phyloP scores from a whole-genome alignment of 2,888 invertebrate genomes.

The Andrena fulva region DNA sequence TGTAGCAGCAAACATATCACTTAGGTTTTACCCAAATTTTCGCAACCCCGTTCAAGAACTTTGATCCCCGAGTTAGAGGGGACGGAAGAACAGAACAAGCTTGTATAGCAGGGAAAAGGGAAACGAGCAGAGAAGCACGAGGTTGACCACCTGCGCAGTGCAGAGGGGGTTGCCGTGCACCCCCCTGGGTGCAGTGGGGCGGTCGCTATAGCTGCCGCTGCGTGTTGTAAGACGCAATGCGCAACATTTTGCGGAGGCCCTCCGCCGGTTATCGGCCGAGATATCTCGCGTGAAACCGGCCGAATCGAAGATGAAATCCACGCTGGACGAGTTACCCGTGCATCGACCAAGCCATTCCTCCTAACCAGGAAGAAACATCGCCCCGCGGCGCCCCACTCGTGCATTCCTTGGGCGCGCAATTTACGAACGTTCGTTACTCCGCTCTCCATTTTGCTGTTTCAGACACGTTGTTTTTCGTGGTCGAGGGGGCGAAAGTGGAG shows the following conservation, averaged over 20 bases:
- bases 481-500: no score
- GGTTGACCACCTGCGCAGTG: constrained; percentile 78
- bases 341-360: not conserved
- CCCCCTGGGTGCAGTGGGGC: constrained; percentile 30
- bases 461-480: no score
- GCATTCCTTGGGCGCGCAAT: not conserved
- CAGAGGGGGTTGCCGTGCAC: constrained; percentile 59
- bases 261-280: constrained; percentile 52
- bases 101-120: not conserved
- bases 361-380: constrained; percentile 14
- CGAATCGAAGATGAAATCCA: constrained; percentile 55
- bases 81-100: not conserved
- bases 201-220: constrained; percentile 64
- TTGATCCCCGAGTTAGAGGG: not conserved
- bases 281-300: constrained; percentile 56
- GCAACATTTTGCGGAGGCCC: constrained; percentile 81
- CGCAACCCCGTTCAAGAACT: not conserved
- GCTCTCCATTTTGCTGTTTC: not conserved
- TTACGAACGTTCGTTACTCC: not conserved
- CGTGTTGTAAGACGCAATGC: constrained; percentile 82
- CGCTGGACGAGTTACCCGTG: not conserved
- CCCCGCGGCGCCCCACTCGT: not conserved
- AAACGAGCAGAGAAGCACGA: constrained; percentile 38
- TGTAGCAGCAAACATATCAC: no score
- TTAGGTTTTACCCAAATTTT: no score